phyloP scores from a whole-genome alignment of 1,140 invertebrate genomes.

The Eubasilissa regina region DNA sequence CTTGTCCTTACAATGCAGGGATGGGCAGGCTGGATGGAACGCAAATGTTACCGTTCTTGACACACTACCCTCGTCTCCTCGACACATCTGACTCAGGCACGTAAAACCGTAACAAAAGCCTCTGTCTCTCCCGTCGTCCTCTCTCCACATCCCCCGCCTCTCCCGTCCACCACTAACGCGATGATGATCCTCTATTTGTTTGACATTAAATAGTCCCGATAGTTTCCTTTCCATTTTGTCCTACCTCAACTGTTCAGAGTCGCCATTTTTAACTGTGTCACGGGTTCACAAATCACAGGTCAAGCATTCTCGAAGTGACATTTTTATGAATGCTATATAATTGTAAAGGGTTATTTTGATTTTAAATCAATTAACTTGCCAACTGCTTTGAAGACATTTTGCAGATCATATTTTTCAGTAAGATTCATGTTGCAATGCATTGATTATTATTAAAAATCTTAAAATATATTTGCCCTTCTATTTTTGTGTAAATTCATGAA shows the following conservation, averaged over 20 bases:
- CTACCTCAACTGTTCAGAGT: slow-evolving; percentile 9
- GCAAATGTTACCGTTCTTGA: slow-evolving; percentile 57
- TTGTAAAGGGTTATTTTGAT: too few species aligned
- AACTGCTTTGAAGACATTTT: too few species aligned
- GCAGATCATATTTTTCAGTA: too few species aligned
- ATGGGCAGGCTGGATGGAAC: slow-evolving; percentile 58
- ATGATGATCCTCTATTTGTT: not conserved
- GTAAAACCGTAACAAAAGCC: slow-evolving; percentile 57
- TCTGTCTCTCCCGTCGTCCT: slow-evolving; percentile 7
- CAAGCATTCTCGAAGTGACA: too few species aligned
- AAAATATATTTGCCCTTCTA: too few species aligned
- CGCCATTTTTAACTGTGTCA: too few species aligned
- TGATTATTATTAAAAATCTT: too few species aligned
- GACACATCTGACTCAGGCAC: slow-evolving; percentile 60
- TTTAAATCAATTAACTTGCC: too few species aligned
- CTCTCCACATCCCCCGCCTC: not conserved
- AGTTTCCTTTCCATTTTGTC: not conserved
- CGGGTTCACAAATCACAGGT: too few species aligned
- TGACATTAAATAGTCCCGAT: not conserved
- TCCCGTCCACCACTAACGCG: not conserved
- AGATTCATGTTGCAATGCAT: too few species aligned
- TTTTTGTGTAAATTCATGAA: too few species aligned
- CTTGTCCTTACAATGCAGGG: slow-evolving; percentile 58
- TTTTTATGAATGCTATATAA: too few species aligned
- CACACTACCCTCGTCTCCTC: slow-evolving; percentile 57